These are phyloP conservation scores for Sarcophilus harrisii DNA, from an alignment of 2,797 vertebrate genomes.

Conservation along the genomic window DNA sequence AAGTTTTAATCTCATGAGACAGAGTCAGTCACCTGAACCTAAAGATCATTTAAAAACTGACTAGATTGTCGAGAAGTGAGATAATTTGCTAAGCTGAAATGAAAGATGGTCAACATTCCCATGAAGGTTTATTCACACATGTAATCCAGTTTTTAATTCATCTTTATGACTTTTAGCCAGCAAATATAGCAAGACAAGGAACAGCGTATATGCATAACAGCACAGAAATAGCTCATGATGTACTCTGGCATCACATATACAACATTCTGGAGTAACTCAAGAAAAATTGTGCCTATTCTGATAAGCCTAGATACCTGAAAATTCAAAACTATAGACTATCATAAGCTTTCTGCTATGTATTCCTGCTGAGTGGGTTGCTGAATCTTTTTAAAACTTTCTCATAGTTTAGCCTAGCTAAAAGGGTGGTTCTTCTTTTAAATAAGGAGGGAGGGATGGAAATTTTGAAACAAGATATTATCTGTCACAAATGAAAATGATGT, in stretches of 20 bases:
- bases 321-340: constrained; percentile 61
- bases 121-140: not conserved
- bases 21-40: not conserved
- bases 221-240: constrained; percentile 54
- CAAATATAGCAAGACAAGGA: constrained; percentile 49
- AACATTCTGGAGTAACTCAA: constrained; percentile 37
- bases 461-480: constrained; percentile 67
- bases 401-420: constrained; percentile 55
- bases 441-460: constrained; percentile 44
- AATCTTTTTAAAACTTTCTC: constrained; percentile 52
- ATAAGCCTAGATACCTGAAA: constrained; percentile 40
- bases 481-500: constrained; percentile 55
- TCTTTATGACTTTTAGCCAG: constrained; percentile 55
- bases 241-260: constrained; percentile 34
- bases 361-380: constrained; percentile 53
- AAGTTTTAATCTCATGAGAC: not conserved
- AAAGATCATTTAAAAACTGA: not conserved
- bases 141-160: not conserved
- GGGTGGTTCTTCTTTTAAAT: constrained; percentile 64
- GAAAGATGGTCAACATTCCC: not conserved
- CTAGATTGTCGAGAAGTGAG: not conserved
- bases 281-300: constrained; percentile 35
- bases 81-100: not conserved
- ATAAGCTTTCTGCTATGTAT: constrained; percentile 62
- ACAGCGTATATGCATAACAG: not conserved